Evolutionary conservation across 2,888 invertebrate species (phyloP), one percentile per base, ranked within the genome.

Genomic region (Nasonia oneida): DNA sequence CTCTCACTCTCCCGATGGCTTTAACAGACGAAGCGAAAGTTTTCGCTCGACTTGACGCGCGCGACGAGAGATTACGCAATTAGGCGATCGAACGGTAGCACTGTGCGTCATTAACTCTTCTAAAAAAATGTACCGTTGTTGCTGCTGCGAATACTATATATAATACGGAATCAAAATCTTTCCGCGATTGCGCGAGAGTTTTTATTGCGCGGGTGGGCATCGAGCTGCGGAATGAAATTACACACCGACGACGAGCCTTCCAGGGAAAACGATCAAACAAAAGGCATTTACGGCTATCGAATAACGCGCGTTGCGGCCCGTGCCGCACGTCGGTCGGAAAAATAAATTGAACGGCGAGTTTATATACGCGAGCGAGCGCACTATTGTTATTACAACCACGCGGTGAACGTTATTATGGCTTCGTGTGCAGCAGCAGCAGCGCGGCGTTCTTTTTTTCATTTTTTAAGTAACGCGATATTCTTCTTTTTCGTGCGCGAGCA

Each of bases 391-490:
- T 67, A 67, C 67, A 67, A 29, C 67, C 33, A 14, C 67, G 39
- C 23, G 61, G 37, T 23, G 18, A 77, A n/a, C 57, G 23, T 61
- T 77, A 77, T 70, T 79, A 70, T 50, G 70, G 70, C 37, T 70
- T 79, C 50, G 33, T 4, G 23, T 37, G 37, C 37, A 37, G 37
- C 37, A 37, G 37, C 37, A 5, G 37, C 37, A 29, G 29, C 29
- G 1, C 37, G 14, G 10, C 18, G 37, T 39, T n/a, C 33, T 67
- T 70, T 50, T 70, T 29, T 70, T 70, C 23, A 15, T 76, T 77
- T 67, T 67, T 78, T 67, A 67, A 70, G 70, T 70, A 50, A 70
- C 70, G 23, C 67, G 70, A 50, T 70, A 67, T 79, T 50, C 33
- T 50, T 70, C 42, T 47, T 64, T 67, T 29, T 77, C 29, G 10